Evolutionary conservation across 2,888 invertebrate species (phyloP), one percentile per base, ranked within the genome.

Genomic region (Macropis europaea): DNA sequence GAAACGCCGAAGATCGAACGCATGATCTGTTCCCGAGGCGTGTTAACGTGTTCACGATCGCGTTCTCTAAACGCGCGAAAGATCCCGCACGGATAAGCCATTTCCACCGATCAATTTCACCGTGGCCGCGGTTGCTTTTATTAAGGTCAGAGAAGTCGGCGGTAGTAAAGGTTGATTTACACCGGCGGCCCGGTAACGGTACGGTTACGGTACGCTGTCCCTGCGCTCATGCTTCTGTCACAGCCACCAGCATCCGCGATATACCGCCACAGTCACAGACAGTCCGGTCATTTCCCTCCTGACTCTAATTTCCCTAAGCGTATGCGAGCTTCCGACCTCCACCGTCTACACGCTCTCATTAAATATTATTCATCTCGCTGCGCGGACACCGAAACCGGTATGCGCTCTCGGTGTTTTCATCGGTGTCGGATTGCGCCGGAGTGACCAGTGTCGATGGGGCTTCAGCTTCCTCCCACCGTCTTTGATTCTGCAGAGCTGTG

Each of bases 281-380:
- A n/a, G n/a, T n/a, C 19, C 11, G 34, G 42, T 26, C 50, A 36
- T 60, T 50, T 28, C 64, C 60, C 60, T 59, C 26, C 30, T 30
- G 38, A 52, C 52, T 62, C 45, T 53, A 62, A 62, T 67, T 67
- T 53, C 67, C 62, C 52, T 67, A 52, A 36, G 45, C 53, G 67
- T 62, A 47, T 67, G 62, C 67, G 45, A 19, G 38, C 34, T 4
- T 15, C 42, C 17, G n/a, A 38, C 30, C 24, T 34, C 50, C 48
- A n/a, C 50, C 11, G 15, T 34, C 36, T n/a, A 38, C 62, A 26
- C 47, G 45, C 13, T 34, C 67, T 67, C 67, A 26, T 67, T 67
- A 67, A 67, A 53, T 61, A 62, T 67, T 47, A 53, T 67, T 53
- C 67, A 56, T 63, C 56, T 45, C 13, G 34, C 3, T n/a, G n/a